These are phyloP conservation scores for Torymus auratus DNA, from an alignment of 2,888 invertebrate species.

Conservation along the genomic window DNA sequence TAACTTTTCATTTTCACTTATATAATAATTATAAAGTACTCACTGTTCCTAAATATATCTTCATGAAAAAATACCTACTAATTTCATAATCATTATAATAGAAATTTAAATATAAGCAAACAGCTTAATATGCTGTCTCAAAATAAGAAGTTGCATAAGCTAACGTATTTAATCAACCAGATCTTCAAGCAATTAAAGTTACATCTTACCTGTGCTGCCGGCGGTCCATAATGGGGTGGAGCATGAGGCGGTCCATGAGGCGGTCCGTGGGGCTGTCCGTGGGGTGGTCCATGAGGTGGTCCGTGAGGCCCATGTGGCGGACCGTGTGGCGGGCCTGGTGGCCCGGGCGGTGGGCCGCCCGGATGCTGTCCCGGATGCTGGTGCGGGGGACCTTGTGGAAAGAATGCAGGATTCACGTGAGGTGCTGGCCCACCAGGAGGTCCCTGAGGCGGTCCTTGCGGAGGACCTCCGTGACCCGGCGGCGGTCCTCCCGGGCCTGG, in stretches of 20 bases:
- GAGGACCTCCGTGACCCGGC: constrained; percentile 78
- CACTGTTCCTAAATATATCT: neutral
- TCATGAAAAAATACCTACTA: neutral
- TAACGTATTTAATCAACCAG: too few species aligned
- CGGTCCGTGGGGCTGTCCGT: constrained; percentile 81
- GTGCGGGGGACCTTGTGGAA: constrained; percentile 84
- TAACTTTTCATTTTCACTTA: too few species aligned
- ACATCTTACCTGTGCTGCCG: constrained; percentile 71
- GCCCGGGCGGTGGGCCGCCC: constrained; percentile 81
- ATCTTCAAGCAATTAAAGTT: too few species aligned
- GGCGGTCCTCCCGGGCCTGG: constrained; percentile 77
- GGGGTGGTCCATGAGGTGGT: constrained; percentile 80
- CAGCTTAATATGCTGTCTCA: too few species aligned
- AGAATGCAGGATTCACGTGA: constrained; percentile 98
- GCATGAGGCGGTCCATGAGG: constrained; percentile 80
- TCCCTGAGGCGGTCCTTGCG: constrained; percentile 79
- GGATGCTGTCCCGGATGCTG: constrained; percentile 80
- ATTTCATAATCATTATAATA: too few species aligned
- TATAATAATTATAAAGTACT: too few species aligned
- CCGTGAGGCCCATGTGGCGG: constrained; percentile 83
- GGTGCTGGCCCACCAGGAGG: constrained; percentile 88
- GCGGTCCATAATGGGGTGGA: constrained; percentile 79
- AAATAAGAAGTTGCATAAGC: too few species aligned
- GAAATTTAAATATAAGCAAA: neutral
- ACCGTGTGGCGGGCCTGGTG: constrained; percentile 83